Conservation (phyloP, 2,113 vertebrate species). For the Oncorhynchus masou region DNA sequence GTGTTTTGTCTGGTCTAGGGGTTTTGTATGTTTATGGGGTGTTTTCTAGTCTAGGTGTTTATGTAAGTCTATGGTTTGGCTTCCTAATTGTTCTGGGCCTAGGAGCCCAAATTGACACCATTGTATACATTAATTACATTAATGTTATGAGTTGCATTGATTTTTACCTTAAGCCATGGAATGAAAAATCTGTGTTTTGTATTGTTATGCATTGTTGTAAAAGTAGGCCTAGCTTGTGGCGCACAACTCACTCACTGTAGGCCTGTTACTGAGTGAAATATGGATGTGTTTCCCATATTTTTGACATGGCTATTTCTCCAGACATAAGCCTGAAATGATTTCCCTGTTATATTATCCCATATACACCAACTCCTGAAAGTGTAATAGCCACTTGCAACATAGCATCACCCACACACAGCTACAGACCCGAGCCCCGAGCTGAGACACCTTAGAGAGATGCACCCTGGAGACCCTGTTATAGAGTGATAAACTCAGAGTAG, state of each 20-base stretch:
- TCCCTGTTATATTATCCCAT: no score
- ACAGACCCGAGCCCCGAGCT: neutral
- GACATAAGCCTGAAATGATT: neutral
- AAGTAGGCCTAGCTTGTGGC: neutral
- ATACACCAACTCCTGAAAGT: no score
- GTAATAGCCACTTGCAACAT: no score
- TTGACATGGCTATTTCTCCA: neutral
- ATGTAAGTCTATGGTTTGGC: no score
- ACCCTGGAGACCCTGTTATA: conserved; percentile 25
- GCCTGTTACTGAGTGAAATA: neutral
- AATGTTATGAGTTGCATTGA: neutral
- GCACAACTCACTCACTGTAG: neutral
- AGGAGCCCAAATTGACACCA: neutral
- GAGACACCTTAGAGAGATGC: neutral
- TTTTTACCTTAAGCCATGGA: neutral
- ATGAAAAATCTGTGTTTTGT: neutral
- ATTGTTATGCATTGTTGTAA: neutral
- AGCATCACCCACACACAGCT: no score
- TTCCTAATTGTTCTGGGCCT: no score
- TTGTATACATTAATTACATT: neutral
- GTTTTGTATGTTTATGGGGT: no score
- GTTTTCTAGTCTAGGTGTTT: no score
- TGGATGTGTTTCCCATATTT: neutral
- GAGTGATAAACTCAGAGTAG: no score
- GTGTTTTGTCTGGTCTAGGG: no score